Percentiles rank a stretch among this genome's conserved stretches.
phyloP scores from a whole-genome alignment of 2,113 vertebrate genomes.

The Ochotona princeps region DNA sequence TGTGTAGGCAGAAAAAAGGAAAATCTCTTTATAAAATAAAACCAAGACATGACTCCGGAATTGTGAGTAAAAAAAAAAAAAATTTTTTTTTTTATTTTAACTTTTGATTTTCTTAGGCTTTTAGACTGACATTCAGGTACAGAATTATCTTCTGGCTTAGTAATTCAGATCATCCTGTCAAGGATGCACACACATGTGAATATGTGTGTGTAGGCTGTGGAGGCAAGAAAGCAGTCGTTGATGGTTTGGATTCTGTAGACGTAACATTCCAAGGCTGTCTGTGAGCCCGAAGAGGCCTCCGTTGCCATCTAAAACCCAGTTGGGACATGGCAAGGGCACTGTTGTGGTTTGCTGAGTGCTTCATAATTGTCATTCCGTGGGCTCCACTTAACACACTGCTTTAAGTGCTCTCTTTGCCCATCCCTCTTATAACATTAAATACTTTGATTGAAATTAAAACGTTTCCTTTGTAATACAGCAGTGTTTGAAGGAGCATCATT shows the following conservation, averaged over 20 bases:
- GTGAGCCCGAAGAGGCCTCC: not conserved
- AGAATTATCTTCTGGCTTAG: not conserved
- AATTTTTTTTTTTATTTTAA: not conserved
- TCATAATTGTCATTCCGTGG: not conserved
- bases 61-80: conserved; percentile 88
- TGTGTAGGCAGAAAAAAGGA: conserved; percentile 95
- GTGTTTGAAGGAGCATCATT: not conserved
- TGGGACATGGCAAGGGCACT: not conserved
- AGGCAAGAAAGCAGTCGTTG: not conserved
- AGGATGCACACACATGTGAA: not conserved
- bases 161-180: not conserved
- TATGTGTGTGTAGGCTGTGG: too few relatives aligned
- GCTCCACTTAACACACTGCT: not conserved
- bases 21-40: conserved; percentile 96
- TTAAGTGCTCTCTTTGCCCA: not conserved
- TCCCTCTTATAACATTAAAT: not conserved
- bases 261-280: not conserved
- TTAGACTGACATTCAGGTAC: not conserved
- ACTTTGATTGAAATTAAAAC: not conserved
- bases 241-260: not conserved
- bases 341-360: not conserved
- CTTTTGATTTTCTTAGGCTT: conserved; percentile 34
- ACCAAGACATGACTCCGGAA: conserved; percentile 96
- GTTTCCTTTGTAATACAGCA: not conserved
- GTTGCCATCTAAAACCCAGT: not conserved